Base-by-base conservation (phyloP, 2,888 invertebrate genomes). In the Gordius sp. region DNA sequence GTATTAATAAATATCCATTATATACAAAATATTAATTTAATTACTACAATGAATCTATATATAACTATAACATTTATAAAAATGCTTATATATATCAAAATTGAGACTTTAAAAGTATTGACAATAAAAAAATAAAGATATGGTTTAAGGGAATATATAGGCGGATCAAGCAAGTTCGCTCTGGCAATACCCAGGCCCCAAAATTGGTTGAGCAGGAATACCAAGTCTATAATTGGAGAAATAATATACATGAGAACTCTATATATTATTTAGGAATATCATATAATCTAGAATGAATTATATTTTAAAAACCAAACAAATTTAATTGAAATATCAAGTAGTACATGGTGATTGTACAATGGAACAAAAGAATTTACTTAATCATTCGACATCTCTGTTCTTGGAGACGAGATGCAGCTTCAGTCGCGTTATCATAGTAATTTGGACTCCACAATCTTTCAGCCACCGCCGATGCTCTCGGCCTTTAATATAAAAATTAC, bases 391-490 rank as follows among this genome's bases (percentile, higher is more conserved):
- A 82, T 18, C 81, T 76, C 59, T 74, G 72, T 64, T 81, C 80
- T 65, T 80, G 79, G 39, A 82, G 66, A 60, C 81, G 70, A 56
- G 69, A 66, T 33, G 70, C 68, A 0, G 78, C 79, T n/a, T 69
- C 66, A 0, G 69, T 62, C 60, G 70, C 67, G 52, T 62, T 71
- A 60, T 65, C 66, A 27, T 62, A 60, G 62, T 60, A 71, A 63
- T 64, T 69, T 2, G 68, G 63, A 23, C 78, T 78, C 86, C 86
- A 87, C 1, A 87, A 73, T 60, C 79, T 75, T 69, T 89, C 87
- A 0, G 84, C 87, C 0, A 79, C 76, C 0, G 83, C 84, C 59
- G 79, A 77, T 0, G 82, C 81, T 61, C 85, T 73, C 0, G 87
- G 87, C 73, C 72, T 73, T 58, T 28, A 60, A 59, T 28, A 55